Percentiles rank a stretch among this genome's conserved stretches.
Conservation (phyloP, 2,797 vertebrate species). For the Xenops minutus region DNA sequence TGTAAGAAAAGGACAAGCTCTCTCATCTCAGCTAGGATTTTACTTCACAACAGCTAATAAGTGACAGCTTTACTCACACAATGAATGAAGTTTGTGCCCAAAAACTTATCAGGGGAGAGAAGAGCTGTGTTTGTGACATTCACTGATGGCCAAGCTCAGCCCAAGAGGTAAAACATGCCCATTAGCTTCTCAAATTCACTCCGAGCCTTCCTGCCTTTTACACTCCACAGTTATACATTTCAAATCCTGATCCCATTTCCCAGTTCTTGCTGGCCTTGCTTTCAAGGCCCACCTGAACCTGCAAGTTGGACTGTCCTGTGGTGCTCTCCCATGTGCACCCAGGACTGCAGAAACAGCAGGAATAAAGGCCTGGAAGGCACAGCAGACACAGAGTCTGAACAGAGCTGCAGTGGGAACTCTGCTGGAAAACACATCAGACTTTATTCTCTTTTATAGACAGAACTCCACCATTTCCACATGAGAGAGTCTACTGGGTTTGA, state of each 20-base stretch:
- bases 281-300: not conserved
- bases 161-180: fast-evolving
- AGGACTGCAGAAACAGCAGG: not conserved
- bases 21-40: not conserved
- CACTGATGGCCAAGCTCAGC: not conserved
- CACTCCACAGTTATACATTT: not conserved
- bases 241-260: not conserved
- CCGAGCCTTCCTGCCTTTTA: not conserved
- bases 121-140: not conserved
- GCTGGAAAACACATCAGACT: not conserved
- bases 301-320: not conserved
- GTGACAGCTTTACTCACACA: not conserved
- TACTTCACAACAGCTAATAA: not conserved
- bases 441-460: not conserved
- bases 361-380: not conserved
- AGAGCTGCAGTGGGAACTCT: not conserved
- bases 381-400: not conserved
- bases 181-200: not conserved
- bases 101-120: not conserved
- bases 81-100: not conserved
- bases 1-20: not conserved
- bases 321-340: not conserved
- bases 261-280: not conserved
- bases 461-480: not conserved
- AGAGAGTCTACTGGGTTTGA: fast-evolving